These are phyloP conservation scores for Pao palembangensis DNA, from an alignment of 2,113 vertebrate species.

Conservation along the genomic window DNA sequence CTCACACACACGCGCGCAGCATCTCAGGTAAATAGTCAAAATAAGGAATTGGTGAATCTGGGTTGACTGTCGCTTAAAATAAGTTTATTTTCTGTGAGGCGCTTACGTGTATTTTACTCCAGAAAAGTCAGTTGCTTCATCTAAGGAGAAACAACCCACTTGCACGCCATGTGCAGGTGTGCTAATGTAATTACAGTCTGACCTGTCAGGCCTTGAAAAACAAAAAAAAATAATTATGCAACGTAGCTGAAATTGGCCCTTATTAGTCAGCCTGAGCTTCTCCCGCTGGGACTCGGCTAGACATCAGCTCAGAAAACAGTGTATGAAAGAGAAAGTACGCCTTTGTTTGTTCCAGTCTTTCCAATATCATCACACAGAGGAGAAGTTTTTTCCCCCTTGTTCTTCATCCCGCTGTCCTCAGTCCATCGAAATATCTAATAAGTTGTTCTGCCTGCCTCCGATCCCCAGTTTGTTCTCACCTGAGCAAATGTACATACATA, in stretches of 20 bases:
- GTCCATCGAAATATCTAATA: constrained; percentile 58
- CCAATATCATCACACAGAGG: neutral
- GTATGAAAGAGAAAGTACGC: neutral
- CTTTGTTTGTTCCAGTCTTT: no score
- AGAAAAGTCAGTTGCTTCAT: no score
- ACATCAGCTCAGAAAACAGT: neutral
- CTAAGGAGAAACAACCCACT: neutral
- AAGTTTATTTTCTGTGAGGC: constrained; percentile 38
- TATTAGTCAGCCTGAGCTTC: neutral
- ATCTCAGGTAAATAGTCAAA: constrained; percentile 12
- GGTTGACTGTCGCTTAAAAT: constrained; percentile 44
- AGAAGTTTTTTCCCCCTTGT: constrained; percentile 20
- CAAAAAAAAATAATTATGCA: neutral
- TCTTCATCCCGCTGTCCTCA: constrained; percentile 18
- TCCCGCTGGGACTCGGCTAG: neutral
- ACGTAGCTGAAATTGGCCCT: no score
- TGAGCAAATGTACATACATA: constrained; percentile 72
- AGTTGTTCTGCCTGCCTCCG: constrained; percentile 50
- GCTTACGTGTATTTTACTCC: constrained; percentile 8
- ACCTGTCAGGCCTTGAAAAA: no score
- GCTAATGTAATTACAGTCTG: no score
- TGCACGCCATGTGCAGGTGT: constrained; percentile 13
- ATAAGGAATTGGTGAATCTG: constrained; percentile 37
- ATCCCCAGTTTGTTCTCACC: constrained; percentile 60
- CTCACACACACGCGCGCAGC: neutral